phyloP scores from a whole-genome alignment of 2,888 invertebrate genomes.

The Ctena decussata region DNA sequence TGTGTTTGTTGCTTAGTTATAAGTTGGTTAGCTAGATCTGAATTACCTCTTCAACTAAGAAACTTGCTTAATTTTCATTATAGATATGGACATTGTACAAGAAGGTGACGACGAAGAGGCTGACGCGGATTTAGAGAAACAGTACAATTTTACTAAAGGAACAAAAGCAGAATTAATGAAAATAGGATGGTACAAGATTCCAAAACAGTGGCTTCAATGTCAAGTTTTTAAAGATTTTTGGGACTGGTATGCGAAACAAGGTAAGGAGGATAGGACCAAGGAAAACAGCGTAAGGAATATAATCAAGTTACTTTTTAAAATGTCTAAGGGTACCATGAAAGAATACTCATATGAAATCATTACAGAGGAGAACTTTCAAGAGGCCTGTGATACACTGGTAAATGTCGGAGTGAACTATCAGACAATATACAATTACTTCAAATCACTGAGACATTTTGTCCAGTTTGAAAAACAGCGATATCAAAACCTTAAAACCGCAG shows the following conservation, averaged over 20 bases:
- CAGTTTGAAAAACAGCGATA: neutral
- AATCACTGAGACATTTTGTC: neutral
- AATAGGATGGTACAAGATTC: neutral
- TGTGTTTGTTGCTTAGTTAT: too few relatives aligned
- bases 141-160: neutral
- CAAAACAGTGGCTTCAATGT: neutral
- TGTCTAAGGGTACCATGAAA: neutral
- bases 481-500: neutral
- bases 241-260: neutral
- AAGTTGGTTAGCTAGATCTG: too few relatives aligned
- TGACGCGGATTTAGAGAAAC: neutral
- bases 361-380: neutral
- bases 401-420: neutral
- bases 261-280: neutral
- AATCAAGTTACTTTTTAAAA: neutral
- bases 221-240: neutral
- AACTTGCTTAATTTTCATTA: too few relatives aligned
- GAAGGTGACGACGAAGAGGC: neutral
- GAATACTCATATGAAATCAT: neutral
- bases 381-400: neutral
- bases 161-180: neutral
- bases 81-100: neutral
- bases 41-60: too few relatives aligned
- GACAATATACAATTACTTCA: neutral
- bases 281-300: neutral